Conservation (phyloP, 2,113 vertebrate species). For the Alectura lathami region DNA sequence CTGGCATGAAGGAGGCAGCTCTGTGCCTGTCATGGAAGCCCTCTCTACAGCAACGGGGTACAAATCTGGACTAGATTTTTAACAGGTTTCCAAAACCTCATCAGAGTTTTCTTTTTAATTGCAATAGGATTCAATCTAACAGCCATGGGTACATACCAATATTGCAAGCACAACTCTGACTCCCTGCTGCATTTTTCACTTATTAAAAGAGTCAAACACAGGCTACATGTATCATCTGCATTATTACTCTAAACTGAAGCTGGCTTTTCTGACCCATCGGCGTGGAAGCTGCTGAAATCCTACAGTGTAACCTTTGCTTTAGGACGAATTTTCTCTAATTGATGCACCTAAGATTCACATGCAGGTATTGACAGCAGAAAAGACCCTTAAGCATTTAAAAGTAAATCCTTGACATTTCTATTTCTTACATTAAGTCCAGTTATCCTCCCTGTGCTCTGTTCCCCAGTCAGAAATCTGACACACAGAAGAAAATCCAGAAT, state of each 20-base stretch:
- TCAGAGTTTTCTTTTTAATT: constrained; percentile 48
- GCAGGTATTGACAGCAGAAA: background rate
- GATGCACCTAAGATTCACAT: background rate
- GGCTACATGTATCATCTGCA: background rate
- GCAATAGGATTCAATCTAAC: constrained; percentile 23
- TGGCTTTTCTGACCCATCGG: background rate
- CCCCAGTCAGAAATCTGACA: background rate
- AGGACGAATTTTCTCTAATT: background rate
- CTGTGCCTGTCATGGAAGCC: background rate
- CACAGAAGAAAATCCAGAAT: background rate
- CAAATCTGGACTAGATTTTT: background rate
- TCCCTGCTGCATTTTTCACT: background rate
- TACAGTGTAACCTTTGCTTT: background rate
- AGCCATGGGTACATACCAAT: constrained; percentile 32
- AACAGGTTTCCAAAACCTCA: constrained; percentile 31
- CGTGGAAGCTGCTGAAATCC: background rate
- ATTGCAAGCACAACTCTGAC: background rate
- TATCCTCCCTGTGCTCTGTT: background rate
- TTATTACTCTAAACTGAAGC: background rate
- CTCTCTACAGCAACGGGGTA: background rate
- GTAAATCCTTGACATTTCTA: constrained; percentile 19
- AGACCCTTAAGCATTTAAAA: constrained; percentile 17
- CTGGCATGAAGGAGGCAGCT: background rate
- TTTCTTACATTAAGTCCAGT: background rate
- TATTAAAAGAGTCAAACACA: background rate